These are phyloP conservation scores for Siphamia tubifer DNA, from an alignment of 2,113 vertebrate genomes.

Conservation along the genomic window DNA sequence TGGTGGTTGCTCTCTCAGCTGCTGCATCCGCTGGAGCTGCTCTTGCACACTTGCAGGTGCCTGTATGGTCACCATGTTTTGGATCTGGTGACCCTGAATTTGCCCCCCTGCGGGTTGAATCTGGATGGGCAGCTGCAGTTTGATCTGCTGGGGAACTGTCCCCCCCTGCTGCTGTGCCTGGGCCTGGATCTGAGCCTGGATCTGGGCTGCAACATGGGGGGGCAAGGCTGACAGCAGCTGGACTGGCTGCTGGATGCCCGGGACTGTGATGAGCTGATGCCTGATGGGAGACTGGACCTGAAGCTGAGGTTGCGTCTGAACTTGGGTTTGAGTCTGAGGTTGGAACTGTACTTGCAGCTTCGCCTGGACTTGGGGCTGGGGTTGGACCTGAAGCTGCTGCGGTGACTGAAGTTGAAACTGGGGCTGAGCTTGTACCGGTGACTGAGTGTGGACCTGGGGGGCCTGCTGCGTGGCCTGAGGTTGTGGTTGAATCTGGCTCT, in stretches of 20 bases:
- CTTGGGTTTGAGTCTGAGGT: slow-evolving; percentile 81
- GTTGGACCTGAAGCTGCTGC: slow-evolving; percentile 79
- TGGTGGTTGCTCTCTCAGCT: slow-evolving; percentile 84
- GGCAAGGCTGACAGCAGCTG: slow-evolving; percentile 84
- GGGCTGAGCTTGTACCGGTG: slow-evolving; percentile 71
- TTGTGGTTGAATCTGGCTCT: slow-evolving; percentile 71
- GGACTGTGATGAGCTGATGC: slow-evolving; percentile 88
- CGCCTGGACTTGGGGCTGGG: slow-evolving; percentile 76
- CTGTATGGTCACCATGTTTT: slow-evolving; percentile 94
- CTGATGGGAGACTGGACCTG: slow-evolving; percentile 85
- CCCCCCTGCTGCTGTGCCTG: slow-evolving; percentile 86
- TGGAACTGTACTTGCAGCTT: slow-evolving; percentile 78
- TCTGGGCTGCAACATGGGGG: slow-evolving; percentile 77
- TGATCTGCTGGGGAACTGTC: slow-evolving; percentile 87
- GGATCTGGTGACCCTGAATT: slow-evolving; percentile 88
- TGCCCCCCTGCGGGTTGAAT: slow-evolving; percentile 82
- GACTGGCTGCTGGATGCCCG: slow-evolving; percentile 89
- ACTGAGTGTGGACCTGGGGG: slow-evolving; percentile 53
- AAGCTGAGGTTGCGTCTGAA: slow-evolving; percentile 73
- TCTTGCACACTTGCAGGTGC: slow-evolving; percentile 89
- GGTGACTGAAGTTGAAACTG: slow-evolving; percentile 70
- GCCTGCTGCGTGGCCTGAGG: slow-evolving; percentile 65
- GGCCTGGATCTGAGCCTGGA: slow-evolving; percentile 83
- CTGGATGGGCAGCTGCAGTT: slow-evolving; percentile 90
- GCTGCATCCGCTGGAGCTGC: slow-evolving; percentile 92